A percentile compares a stretch with the other conserved stretches of the same genome.
These are phyloP conservation scores for Anoplopoma fimbria DNA, from an alignment of 2,113 vertebrate genomes.

Conservation along the genomic window DNA sequence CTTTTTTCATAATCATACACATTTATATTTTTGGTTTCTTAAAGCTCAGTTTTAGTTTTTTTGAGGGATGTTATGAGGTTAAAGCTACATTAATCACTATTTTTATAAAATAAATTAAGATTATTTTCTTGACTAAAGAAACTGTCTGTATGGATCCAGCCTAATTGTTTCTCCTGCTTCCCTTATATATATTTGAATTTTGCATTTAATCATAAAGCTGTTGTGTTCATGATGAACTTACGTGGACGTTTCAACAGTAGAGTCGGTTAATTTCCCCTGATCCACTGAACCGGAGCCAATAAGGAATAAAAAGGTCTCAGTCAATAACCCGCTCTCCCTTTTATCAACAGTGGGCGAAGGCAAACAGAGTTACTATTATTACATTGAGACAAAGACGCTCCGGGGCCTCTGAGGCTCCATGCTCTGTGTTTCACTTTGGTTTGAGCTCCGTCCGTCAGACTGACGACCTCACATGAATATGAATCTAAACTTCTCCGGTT, in stretches of 20 bases:
- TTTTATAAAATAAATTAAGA: background rate
- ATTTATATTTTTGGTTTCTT: background rate
- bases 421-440: constrained; percentile 9
- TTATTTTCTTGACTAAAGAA: background rate
- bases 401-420: background rate
- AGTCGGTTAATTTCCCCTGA: background rate
- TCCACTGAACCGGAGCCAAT: background rate
- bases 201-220: background rate
- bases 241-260: background rate
- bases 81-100: background rate
- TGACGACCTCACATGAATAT: background rate
- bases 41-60: background rate
- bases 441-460: constrained; percentile 4
- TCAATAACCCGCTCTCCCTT: constrained; percentile 6
- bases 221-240: background rate
- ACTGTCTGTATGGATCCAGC: no score
- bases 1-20: background rate
- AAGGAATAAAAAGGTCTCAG: constrained; percentile 22
- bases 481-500: background rate
- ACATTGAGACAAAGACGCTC: constrained; percentile 28
- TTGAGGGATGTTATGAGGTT: background rate
- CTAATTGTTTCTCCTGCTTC: background rate
- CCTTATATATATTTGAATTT: background rate
- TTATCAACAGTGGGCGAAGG: constrained; percentile 35
- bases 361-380: constrained; percentile 56